A percentile compares a stretch with the other conserved stretches of the same genome.
Evolutionary conservation across 1,140 invertebrate genomes (phyloP).

Genomic region (Drosophila novamexicana): DNA sequence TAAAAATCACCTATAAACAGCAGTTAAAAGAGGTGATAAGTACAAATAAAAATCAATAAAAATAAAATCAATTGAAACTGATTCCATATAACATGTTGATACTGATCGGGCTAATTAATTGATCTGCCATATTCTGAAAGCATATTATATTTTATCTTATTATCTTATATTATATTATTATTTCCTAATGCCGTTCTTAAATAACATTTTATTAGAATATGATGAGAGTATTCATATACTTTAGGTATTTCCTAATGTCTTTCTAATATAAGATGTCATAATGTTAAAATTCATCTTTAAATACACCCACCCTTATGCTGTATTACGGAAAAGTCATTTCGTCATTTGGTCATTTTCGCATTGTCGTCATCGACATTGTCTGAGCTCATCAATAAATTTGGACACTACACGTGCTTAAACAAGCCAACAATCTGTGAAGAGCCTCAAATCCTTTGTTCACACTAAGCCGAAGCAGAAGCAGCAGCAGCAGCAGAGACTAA

Average conservation of each 20-base stretch:
- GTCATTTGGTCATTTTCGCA: constrained; percentile 34
- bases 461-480: neutral
- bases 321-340: neutral
- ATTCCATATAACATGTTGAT: too few relatives aligned
- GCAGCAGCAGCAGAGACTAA: constrained; percentile 19
- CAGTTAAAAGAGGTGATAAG: too few relatives aligned
- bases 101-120: too few relatives aligned
- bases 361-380: constrained; percentile 42
- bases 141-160: too few relatives aligned
- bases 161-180: too few relatives aligned
- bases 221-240: too few relatives aligned
- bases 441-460: constrained; percentile 35
- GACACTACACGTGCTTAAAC: constrained; percentile 53
- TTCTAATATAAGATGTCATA: neutral
- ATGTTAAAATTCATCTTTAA: neutral
- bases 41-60: too few relatives aligned
- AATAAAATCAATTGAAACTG: too few relatives aligned
- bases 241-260: neutral
- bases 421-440: constrained; percentile 32
- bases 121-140: too few relatives aligned
- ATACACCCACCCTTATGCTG: neutral
- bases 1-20: too few relatives aligned
- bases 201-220: too few relatives aligned
- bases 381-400: constrained; percentile 60
- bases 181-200: too few relatives aligned